Conservation (phyloP, 2,113 vertebrate species). For the Tragelaphus strepsiceros region DNA sequence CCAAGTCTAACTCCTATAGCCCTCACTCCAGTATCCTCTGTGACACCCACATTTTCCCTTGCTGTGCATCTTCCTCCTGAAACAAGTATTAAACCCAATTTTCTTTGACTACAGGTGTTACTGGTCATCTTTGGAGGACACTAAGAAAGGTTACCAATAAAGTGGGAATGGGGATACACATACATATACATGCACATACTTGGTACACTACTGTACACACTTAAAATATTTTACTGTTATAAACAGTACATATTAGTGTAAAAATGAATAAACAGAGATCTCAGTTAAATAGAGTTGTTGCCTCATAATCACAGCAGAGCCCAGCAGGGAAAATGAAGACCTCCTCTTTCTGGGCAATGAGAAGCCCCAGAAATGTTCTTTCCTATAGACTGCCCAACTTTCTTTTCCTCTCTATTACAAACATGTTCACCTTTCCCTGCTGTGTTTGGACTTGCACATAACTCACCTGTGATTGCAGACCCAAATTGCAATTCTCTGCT, state of each 20-base stretch:
- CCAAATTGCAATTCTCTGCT: background rate
- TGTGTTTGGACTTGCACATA: background rate
- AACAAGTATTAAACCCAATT: background rate
- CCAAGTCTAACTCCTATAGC: background rate
- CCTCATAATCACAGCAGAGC: background rate
- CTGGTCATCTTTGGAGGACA: background rate
- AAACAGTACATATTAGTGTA: background rate
- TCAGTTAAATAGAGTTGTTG: background rate
- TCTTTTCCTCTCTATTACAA: background rate
- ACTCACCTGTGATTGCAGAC: background rate
- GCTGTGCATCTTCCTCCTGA: background rate
- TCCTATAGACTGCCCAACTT: background rate
- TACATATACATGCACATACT: background rate
- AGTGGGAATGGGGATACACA: background rate
- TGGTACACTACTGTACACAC: background rate
- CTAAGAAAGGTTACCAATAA: background rate
- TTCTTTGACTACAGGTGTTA: background rate
- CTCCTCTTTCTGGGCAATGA: background rate
- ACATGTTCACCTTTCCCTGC: background rate
- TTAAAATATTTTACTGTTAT: background rate
- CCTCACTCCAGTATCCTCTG: background rate
- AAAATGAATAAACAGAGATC: background rate
- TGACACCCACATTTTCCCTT: background rate
- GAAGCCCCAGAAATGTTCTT: background rate
- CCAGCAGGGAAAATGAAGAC: background rate